phyloP scores from a whole-genome alignment of 2,113 vertebrate species.

The Paradoxurus hermaphroditus region DNA sequence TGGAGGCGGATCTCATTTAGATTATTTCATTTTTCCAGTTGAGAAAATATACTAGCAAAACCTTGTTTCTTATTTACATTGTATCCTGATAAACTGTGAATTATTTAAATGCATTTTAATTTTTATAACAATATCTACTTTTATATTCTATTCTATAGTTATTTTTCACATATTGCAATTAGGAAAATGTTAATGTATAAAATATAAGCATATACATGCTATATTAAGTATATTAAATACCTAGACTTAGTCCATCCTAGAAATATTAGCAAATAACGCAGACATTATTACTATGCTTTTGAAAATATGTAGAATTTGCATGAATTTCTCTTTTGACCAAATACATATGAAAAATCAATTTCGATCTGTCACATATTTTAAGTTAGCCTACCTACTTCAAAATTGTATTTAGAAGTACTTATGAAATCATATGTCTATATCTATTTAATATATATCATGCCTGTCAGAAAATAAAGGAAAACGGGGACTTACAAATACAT shows the following conservation, averaged over 20 bases:
- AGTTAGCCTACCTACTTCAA: background rate
- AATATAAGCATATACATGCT: background rate
- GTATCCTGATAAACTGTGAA: background rate
- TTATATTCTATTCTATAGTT: background rate
- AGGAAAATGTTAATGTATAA: background rate
- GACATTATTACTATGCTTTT: background rate
- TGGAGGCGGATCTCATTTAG: slow-evolving; percentile 61
- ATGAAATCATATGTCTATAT: background rate
- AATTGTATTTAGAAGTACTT: background rate
- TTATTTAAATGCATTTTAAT: background rate
- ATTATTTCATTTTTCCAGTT: slow-evolving; percentile 25
- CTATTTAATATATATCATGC: background rate
- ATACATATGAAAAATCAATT: background rate
- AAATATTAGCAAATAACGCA: background rate
- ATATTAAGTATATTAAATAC: background rate
- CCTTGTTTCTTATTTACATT: background rate
- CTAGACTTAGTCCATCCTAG: background rate
- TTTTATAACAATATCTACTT: background rate
- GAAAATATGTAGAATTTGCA: background rate
- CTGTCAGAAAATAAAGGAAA: background rate
- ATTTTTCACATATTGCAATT: background rate
- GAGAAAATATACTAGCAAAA: background rate
- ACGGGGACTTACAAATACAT: background rate
- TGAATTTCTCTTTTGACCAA: background rate
- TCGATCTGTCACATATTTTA: background rate